Evolutionary conservation across 2,797 vertebrate genomes (phyloP), one percentile per base, ranked within the genome.

Genomic region (Gymnothorax reevesii): DNA sequence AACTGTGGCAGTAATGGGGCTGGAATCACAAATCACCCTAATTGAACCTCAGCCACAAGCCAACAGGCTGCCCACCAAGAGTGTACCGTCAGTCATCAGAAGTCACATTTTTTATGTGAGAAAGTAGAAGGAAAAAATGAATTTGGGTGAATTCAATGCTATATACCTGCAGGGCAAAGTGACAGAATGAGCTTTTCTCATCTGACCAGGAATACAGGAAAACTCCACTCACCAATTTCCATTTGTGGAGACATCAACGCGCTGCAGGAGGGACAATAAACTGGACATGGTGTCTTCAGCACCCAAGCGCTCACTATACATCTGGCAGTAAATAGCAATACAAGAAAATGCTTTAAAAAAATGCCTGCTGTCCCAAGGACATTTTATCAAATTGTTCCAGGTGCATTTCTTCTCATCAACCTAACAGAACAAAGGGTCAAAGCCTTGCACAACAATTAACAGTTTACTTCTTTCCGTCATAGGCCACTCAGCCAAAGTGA

Each of bases 231-330:
- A 99, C 98, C 98, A 99, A 17, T 83, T 85, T 17, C 91, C 93
- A 84, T 94, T 90, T 71, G 88, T 91, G 0, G 94, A 93, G 75
- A 94, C 88, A 83, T 97, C 94, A 54, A 90, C 93, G 91, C 92
- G 96, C 86, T 92, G 92, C 88, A 99, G 96, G 88, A 99, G 93
- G 3, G 91, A 92, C 89, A 99, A 91, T 82, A 99, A 93, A 93
- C 91, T 92, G 0, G 94, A 93, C 83, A 96, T 87, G 0, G 91
- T 88, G n/a, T 94, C 94, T 89, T 97, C 97, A 9, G 93, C 87
- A 90, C 94, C 95, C 79, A 98, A 85, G 33, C 90, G 91, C 0
- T 95, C 90, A 7, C 93, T 82, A 85, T 95, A 92, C 88, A 92
- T 88, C 98, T 99, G 93, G 59, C 20, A 62, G 27, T 55, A 77